Evolutionary conservation across 2,888 invertebrate species (phyloP).

Genomic region (Xanthia icteritia): DNA sequence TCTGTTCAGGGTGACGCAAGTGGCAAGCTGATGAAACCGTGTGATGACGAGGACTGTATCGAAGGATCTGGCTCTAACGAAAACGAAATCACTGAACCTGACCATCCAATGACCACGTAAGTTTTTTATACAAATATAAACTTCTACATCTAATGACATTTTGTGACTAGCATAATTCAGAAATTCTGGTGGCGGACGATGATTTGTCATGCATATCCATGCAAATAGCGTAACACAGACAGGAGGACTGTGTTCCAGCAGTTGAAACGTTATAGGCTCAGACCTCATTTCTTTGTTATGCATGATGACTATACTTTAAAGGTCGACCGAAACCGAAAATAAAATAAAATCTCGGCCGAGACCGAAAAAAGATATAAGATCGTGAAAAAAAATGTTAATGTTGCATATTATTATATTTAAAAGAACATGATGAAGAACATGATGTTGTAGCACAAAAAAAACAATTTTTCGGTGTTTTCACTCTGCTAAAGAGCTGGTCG

Average conservation of each 20-base stretch:
- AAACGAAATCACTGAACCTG: constrained; percentile 92
- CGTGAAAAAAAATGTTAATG: too few relatives aligned
- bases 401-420: too few relatives aligned
- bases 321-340: too few relatives aligned
- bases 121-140: constrained; percentile 48
- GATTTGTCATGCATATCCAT: background rate
- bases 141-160: background rate
- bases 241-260: too few relatives aligned
- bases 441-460: too few relatives aligned
- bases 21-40: constrained; percentile 89
- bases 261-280: background rate
- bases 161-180: background rate
- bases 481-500: too few relatives aligned
- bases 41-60: constrained; percentile 96
- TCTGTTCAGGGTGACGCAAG: constrained; percentile 79
- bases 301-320: too few relatives aligned
- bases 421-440: too few relatives aligned
- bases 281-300: too few relatives aligned
- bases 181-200: background rate
- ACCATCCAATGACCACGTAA: constrained; percentile 90
- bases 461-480: too few relatives aligned
- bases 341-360: too few relatives aligned
- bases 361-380: too few relatives aligned
- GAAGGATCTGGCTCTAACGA: constrained; percentile 95
- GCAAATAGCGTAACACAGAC: background rate